Evolutionary conservation across 2,113 vertebrate species (phyloP).

Genomic region (Propithecus coquereli): DNA sequence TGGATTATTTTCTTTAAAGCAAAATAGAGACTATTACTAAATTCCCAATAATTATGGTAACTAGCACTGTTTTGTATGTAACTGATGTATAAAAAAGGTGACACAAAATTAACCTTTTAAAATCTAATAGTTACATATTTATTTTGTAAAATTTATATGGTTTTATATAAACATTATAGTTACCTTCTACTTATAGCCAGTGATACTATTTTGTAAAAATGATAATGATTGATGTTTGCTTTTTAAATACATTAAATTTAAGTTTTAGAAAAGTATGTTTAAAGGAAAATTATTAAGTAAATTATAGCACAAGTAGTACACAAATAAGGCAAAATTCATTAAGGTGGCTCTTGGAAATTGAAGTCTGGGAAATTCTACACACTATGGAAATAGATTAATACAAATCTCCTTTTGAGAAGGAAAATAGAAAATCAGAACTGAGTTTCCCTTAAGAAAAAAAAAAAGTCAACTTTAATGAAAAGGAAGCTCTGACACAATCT

Average conservation of each 20-base stretch:
- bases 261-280: neutral
- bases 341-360: neutral
- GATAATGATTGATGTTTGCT: neutral
- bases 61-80: neutral
- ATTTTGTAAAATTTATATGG: neutral
- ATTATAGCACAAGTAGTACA: neutral
- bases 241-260: constrained; percentile 17
- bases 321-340: constrained; percentile 7
- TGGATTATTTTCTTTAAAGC: neutral
- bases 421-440: constrained; percentile 25
- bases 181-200: neutral
- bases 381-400: neutral
- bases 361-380: neutral
- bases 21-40: neutral
- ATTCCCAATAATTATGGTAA: neutral
- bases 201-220: neutral
- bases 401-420: neutral
- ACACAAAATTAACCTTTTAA: constrained; percentile 29
- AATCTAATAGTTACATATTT: neutral
- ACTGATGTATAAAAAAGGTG: neutral
- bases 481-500: neutral
- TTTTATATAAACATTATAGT: constrained; percentile 13
- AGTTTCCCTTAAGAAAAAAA: neutral
- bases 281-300: constrained; percentile 18
- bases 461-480: neutral